Conservation (phyloP, 2,888 invertebrate species). For the Cryptocheilus praepositus region DNA sequence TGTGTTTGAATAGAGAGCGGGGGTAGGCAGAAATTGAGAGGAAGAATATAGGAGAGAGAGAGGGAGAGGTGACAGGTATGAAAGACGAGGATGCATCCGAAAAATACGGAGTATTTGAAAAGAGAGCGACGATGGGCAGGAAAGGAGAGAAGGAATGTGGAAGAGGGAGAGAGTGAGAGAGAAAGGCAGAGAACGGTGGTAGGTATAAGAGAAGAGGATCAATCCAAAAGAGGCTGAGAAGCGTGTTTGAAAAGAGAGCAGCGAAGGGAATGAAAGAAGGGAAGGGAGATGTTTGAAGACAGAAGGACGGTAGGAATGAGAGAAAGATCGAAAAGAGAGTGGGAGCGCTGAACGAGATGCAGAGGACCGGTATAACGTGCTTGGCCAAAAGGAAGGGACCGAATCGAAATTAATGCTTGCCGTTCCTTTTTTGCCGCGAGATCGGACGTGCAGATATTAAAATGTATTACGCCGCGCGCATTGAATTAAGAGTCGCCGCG, state of each 20-base stretch:
- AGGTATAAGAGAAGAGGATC: too few species aligned
- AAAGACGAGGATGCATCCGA: too few species aligned
- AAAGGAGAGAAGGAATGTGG: conserved; percentile 2
- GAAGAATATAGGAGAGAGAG: too few species aligned
- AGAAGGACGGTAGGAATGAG: background rate
- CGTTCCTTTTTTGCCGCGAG: conserved; percentile 25
- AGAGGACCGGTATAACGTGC: conserved; percentile 48
- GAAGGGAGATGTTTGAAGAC: background rate
- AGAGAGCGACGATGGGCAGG: too few species aligned
- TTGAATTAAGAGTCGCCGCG: conserved; percentile 4
- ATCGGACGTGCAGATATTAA: too few species aligned
- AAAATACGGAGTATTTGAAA: too few species aligned
- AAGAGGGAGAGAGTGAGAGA: background rate
- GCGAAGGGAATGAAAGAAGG: background rate
- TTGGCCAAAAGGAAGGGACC: conserved; percentile 40
- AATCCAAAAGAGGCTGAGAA: too few species aligned
- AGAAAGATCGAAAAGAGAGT: background rate
- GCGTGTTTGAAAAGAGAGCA: background rate
- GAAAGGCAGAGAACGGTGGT: conserved; percentile 33
- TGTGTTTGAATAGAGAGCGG: too few species aligned
- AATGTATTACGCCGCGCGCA: conserved; percentile 2
- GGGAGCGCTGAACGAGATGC: background rate
- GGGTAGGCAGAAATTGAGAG: too few species aligned
- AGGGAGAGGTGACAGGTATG: too few species aligned
- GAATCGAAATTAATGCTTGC: conserved; percentile 45